Evolutionary conservation across 1,140 invertebrate species (phyloP).

Genomic region (Dreissena rostriformis): DNA sequence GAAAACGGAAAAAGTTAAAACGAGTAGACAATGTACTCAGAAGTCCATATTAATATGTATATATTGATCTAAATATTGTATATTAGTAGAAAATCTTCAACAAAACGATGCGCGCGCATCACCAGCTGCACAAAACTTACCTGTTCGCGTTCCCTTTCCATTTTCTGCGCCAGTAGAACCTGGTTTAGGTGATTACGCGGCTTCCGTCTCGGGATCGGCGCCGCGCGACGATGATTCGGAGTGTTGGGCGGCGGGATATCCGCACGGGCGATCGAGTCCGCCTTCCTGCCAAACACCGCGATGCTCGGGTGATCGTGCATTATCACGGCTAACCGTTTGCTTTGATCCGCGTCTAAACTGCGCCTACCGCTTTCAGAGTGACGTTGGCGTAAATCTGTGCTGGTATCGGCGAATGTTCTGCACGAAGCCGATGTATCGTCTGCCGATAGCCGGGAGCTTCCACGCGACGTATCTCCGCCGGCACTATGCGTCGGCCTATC

Average conservation of each 20-base stretch:
- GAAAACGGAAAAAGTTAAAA: too few relatives aligned
- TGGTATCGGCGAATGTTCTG: neutral
- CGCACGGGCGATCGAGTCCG: neutral
- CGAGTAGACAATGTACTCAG: too few relatives aligned
- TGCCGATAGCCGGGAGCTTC: neutral
- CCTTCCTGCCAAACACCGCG: conserved; percentile 30
- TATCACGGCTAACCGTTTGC: too few relatives aligned
- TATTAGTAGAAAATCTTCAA: too few relatives aligned
- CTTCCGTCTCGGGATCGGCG: neutral
- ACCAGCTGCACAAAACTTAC: neutral
- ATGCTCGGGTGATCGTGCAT: conserved; percentile 3
- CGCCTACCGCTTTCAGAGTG: neutral
- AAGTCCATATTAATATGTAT: too few relatives aligned
- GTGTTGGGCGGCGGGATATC: neutral
- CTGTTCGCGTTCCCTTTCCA: conserved; percentile 15
- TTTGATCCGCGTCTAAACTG: too few relatives aligned
- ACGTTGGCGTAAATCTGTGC: neutral
- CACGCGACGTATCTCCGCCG: neutral
- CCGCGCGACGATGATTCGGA: neutral
- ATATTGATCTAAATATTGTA: too few relatives aligned
- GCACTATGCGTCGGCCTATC: conserved; percentile 8
- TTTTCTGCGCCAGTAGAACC: conserved; percentile 18
- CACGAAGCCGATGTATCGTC: neutral
- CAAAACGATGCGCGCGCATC: too few relatives aligned
- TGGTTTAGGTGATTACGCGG: neutral